phyloP scores from a whole-genome alignment of 2,113 vertebrate species.

The Climacteris rufus region DNA sequence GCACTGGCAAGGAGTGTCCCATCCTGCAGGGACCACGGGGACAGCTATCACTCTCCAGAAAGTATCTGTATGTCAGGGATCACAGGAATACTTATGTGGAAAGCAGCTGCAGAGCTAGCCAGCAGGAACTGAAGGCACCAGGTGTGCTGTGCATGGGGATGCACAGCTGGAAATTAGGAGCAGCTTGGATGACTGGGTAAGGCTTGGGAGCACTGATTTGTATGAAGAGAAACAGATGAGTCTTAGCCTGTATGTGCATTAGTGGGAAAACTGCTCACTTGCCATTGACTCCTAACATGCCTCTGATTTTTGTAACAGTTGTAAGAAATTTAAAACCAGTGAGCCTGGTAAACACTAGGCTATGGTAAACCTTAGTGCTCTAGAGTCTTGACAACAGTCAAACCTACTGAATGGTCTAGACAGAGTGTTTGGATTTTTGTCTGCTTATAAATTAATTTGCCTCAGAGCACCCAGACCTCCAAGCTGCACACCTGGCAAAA shows the following conservation, averaged over 20 bases:
- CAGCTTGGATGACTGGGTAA: not conserved
- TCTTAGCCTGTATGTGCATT: not conserved
- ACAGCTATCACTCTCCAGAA: not conserved
- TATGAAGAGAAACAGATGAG: not conserved
- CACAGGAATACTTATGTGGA: not conserved
- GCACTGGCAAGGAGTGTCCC: accelerated
- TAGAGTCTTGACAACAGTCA: not conserved
- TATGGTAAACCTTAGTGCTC: not conserved
- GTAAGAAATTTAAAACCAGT: not conserved
- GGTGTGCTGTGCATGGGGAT: not conserved
- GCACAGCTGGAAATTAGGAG: not conserved
- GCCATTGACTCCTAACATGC: not conserved
- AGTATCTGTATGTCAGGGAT: not conserved
- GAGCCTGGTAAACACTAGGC: not conserved
- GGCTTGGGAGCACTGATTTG: not conserved
- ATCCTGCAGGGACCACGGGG: accelerated
- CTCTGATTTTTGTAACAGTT: not conserved
- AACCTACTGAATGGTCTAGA: not conserved
- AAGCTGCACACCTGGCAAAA: not conserved
- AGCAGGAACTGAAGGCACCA: not conserved
- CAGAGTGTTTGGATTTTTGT: not conserved
- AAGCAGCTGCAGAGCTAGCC: not conserved
- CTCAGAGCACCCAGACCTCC: not conserved
- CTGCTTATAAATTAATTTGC: not conserved
- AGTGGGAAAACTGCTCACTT: not conserved